Evolutionary conservation across 2,113 vertebrate genomes (phyloP), one percentile per base, ranked within the genome.

Genomic region (Chroicocephalus ridibundus): DNA sequence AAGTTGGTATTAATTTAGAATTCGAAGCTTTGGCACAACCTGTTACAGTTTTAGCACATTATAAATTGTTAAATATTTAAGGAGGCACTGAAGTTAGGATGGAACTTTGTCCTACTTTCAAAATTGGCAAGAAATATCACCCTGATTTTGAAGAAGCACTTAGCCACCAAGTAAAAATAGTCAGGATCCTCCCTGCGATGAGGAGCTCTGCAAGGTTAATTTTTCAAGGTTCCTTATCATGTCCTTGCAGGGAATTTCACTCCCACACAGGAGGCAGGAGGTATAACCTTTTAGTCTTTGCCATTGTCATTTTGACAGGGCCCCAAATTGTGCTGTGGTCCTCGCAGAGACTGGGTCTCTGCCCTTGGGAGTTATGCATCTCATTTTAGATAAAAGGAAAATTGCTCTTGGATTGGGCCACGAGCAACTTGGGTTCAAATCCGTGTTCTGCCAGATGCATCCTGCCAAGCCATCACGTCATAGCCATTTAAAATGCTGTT

Each of bases 1-100:
- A 94, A 76, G 88, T 38, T 68, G 83, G 80, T 94, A 49, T 96
- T 96, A 95, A 96, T 96, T 95, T 96, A 95, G 97, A 82, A 69
- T 95, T 86, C 68, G 74, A 86, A 96, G 95, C 86, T 90, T 93
- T 74, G 78, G 74, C 12, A 2, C 93, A 94, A 95, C 96, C 95
- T 96, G 94, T 94, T 87, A 55, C 78, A 76, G 82, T 80, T 94
- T 94, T 93, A 90, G 55, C 78, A 42, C 9, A 3, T 94, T 92
- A 74, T 70, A 81, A 93, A 70, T 93, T 11, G n/a, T 84, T 93
- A 90, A 90, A 90, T 96, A 74, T 95, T 93, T 94, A 95, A 96
- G 93, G 97, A 77, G 77, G 75, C 62, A 88, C 31, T 26, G 79
- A 71, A 96, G 38, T 89, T 77, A 75, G 93, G 94, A 77, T 70